These are phyloP conservation scores for Eudorcas thomsonii DNA, from an alignment of 2,113 vertebrate species.

Conservation along the genomic window DNA sequence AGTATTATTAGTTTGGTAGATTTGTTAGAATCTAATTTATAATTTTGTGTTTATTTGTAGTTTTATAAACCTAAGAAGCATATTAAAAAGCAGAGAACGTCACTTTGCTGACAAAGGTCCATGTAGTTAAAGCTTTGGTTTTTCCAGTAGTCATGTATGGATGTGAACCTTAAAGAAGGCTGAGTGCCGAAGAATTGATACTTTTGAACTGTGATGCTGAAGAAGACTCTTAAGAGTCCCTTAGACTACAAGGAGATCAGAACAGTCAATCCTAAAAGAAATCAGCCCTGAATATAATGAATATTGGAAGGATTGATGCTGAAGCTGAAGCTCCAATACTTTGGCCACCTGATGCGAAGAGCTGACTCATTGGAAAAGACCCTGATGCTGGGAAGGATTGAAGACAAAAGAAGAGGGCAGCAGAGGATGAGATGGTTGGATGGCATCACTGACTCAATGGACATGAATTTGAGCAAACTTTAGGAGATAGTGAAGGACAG, in stretches of 20 bases:
- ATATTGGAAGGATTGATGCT: neutral
- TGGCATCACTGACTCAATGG: neutral
- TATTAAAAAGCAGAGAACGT: neutral
- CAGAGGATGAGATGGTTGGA: neutral
- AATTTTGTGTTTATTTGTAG: neutral
- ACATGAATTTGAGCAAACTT: neutral
- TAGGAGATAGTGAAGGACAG: neutral
- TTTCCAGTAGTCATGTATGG: neutral
- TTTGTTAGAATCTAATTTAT: constrained; percentile 34
- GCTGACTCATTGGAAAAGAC: neutral
- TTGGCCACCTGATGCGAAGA: neutral
- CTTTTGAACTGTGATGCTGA: neutral
- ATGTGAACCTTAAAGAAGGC: neutral
- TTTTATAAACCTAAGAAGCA: neutral
- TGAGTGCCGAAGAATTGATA: neutral
- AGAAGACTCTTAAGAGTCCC: neutral
- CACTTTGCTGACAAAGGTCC: neutral
- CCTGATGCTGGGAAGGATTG: neutral
- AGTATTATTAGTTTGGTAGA: neutral
- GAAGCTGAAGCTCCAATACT: neutral
- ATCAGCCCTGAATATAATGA: neutral
- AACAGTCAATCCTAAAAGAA: neutral
- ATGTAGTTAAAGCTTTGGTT: neutral
- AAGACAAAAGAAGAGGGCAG: neutral
- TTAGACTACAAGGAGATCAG: neutral